Evolutionary conservation across 64 coral and sea anemone genomes (phyloP), one percentile per base, ranked within the genome.

Genomic region (Montipora capricornis): DNA sequence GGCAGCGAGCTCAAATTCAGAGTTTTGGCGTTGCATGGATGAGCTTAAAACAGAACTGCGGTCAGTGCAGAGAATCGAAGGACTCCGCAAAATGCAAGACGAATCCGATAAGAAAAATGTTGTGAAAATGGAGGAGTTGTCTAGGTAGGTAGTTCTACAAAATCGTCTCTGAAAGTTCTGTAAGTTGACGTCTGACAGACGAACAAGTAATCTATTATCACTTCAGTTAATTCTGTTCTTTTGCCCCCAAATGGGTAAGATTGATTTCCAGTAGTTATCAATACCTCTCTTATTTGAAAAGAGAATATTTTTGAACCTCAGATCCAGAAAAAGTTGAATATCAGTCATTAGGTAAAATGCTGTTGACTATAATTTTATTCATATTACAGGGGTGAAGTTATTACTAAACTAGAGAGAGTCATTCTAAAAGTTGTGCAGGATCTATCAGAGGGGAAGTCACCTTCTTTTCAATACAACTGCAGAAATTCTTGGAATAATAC

Each of bases 401-500:
- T 97, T 2, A 29, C 19, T 15, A 92, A 94, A 80, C 70, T 97
- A 11, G 95, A 97, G 69, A 49, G 88, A 77, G 26, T 97, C 29
- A 83, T 93, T 82, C 60, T 92, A 67, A 75, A 82, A 58, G 88
- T 95, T 61, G 80, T 94, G n/a, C 51, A 55, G 60, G 89, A 80
- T 53, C 74, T 97, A 12, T 81, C 83, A 8, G 13, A 94, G 24
- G 88, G 74, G 19, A 55, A 88, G 7, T 44, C 95, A 19, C 95
- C 95, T 5, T 94, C 80, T 94, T 87, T 97, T 52, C 79, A 88
- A 49, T 91, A 79, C 84, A 94, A 89, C 66, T 94, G 87, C 84
- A 94, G 95, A 92, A 75, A 88, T 19, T 95, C 88, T 6, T 97
- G 95, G 95, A 97, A 97, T 64, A 97, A 97, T 77, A 83, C 91